Percentiles rank a stretch among this genome's conserved stretches.
Evolutionary conservation across 2,888 invertebrate genomes (phyloP).

Genomic region (Drosophila mercatorum): DNA sequence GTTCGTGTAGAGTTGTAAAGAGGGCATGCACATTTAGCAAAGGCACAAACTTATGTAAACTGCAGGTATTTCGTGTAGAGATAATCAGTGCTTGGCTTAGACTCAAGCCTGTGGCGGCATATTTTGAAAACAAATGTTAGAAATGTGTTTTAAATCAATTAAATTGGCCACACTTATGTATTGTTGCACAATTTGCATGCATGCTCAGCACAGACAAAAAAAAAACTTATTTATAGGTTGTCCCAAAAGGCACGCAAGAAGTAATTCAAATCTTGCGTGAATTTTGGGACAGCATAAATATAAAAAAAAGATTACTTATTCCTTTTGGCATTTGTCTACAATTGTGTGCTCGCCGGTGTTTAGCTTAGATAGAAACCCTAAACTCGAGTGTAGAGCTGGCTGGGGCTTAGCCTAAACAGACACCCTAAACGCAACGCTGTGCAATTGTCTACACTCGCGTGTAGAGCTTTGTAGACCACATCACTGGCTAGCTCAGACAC

Average conservation of each 20-base stretch:
- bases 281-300: background rate
- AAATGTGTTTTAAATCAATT: too few species aligned
- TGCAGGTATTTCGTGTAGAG: background rate
- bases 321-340: too few species aligned
- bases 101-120: too few species aligned
- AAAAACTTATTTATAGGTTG: background rate
- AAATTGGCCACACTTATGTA: background rate
- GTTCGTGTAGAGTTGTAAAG: background rate
- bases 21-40: background rate
- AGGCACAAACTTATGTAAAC: background rate
- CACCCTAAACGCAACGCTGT: constrained; percentile 23
- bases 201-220: background rate
- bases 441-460: background rate
- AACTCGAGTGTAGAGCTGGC: background rate
- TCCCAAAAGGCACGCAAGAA: too few species aligned
- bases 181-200: background rate
- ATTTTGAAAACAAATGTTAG: too few species aligned
- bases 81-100: too few species aligned
- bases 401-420: background rate
- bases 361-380: constrained; percentile 25
- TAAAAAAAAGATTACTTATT: too few species aligned
- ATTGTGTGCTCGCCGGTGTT: too few species aligned
- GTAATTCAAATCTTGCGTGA: too few species aligned
- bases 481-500: background rate
- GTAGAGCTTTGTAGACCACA: background rate